A percentile compares a stretch with the other conserved stretches of the same genome.
phyloP scores from a whole-genome alignment of 2,113 vertebrate genomes.

The Poeciliopsis occidentalis region DNA sequence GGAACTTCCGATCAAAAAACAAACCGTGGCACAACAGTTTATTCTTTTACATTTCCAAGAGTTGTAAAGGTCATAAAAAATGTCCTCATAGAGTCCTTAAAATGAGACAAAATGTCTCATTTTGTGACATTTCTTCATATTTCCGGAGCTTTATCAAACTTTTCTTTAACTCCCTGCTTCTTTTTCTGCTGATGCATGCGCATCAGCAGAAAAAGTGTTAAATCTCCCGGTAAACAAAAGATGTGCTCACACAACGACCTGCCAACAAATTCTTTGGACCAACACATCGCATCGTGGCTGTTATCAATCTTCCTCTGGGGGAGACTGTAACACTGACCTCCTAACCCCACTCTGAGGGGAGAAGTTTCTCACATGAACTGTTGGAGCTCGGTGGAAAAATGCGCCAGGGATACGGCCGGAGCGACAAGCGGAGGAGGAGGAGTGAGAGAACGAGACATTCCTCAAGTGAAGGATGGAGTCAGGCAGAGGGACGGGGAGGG shows the following conservation, averaged over 20 bases:
- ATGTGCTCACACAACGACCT: neutral
- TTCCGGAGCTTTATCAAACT: neutral
- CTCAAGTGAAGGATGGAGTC: conserved; percentile 14
- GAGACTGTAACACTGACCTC: conserved; percentile 32
- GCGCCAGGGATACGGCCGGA: conserved; percentile 15
- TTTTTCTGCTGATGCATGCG: too few relatives aligned
- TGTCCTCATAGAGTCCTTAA: neutral
- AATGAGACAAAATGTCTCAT: neutral
- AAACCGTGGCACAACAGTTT: too few relatives aligned
- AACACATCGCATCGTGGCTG: conserved; percentile 9
- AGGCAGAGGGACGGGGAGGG: conserved; percentile 23
- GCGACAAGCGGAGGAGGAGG: conserved; percentile 23
- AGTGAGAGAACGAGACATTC: conserved; percentile 18
- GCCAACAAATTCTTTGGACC: neutral
- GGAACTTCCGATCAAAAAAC: too few relatives aligned
- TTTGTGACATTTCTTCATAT: neutral
- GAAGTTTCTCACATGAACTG: conserved; percentile 60
- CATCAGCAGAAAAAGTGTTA: neutral
- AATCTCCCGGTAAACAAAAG: neutral
- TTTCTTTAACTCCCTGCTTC: neutral
- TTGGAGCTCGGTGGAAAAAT: conserved; percentile 37
- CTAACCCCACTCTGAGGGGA: conserved; percentile 27
- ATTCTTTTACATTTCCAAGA: too few relatives aligned
- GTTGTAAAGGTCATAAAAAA: neutral
- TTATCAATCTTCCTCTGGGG: conserved; percentile 4